Conservation (phyloP, 2,113 vertebrate genomes). For the Eretmochelys imbricata region DNA sequence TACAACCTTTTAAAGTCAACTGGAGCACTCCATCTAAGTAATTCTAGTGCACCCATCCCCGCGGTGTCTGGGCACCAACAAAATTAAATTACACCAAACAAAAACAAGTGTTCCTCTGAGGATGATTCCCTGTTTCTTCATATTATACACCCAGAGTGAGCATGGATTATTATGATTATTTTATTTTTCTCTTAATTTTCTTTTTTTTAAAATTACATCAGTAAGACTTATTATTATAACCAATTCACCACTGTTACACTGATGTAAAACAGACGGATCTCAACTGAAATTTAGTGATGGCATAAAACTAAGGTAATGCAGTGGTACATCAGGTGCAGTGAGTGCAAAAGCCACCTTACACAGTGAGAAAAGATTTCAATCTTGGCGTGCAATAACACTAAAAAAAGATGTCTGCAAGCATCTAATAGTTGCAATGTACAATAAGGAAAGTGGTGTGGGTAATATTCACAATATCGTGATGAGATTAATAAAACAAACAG, state of each 20-base stretch:
- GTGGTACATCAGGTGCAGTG: neutral
- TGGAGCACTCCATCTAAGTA: conserved; percentile 44
- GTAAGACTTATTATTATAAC: neutral
- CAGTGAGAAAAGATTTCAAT: neutral
- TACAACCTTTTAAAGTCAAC: conserved; percentile 51
- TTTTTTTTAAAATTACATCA: neutral
- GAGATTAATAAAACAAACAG: neutral
- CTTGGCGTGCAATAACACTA: neutral
- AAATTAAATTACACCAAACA: conserved; percentile 57
- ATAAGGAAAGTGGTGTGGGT: neutral
- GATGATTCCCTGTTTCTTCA: conserved; percentile 33
- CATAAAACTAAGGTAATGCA: neutral
- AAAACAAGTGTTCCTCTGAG: conserved; percentile 15
- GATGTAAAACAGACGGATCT: neutral
- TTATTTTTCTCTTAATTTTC: conserved; percentile 4
- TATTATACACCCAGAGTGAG: neutral
- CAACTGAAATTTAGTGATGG: neutral
- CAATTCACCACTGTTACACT: neutral
- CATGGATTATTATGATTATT: neutral
- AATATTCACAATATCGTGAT: neutral
- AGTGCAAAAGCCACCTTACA: neutral
- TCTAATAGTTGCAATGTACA: neutral
- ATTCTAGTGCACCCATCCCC: conserved; percentile 53
- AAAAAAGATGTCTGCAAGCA: neutral
- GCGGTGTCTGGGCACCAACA: conserved; percentile 38